Percentiles rank a stretch among this genome's conserved stretches.
phyloP scores from a whole-genome alignment of 2,113 vertebrate species.

The Petrocephalus microphthalmus region DNA sequence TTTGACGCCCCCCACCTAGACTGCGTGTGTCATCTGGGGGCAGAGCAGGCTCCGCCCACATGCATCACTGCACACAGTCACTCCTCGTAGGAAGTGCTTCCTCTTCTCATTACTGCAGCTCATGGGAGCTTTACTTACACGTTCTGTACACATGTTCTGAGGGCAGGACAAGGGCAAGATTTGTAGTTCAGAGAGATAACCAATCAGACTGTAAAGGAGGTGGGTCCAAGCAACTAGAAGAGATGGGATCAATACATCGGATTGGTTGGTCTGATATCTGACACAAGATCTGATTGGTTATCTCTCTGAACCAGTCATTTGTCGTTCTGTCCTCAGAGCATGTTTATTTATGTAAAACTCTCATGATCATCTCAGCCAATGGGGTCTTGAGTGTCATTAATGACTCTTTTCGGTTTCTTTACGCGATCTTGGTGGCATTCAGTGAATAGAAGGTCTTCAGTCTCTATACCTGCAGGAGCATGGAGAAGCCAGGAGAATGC shows the following conservation, averaged over 20 bases:
- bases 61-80: constrained; percentile 31
- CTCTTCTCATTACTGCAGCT: background rate
- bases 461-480: background rate
- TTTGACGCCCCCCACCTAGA: constrained; percentile 29
- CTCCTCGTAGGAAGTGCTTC: background rate
- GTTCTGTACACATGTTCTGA: too few relatives aligned
- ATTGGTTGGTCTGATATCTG: too few relatives aligned
- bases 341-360: too few relatives aligned
- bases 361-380: background rate
- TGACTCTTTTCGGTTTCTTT: background rate
- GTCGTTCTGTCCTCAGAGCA: too few relatives aligned
- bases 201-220: too few relatives aligned
- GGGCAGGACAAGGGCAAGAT: too few relatives aligned
- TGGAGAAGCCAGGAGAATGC: background rate
- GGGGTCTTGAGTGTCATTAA: background rate
- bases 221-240: too few relatives aligned
- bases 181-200: too few relatives aligned
- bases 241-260: too few relatives aligned
- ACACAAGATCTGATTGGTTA: too few relatives aligned
- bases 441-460: background rate
- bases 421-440: background rate
- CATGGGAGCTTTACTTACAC: too few relatives aligned
- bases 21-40: constrained; percentile 16
- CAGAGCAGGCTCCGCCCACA: background rate
- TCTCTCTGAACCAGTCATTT: too few relatives aligned